Base-by-base conservation (phyloP, 2,113 vertebrate species). In the Promerops cafer region DNA sequence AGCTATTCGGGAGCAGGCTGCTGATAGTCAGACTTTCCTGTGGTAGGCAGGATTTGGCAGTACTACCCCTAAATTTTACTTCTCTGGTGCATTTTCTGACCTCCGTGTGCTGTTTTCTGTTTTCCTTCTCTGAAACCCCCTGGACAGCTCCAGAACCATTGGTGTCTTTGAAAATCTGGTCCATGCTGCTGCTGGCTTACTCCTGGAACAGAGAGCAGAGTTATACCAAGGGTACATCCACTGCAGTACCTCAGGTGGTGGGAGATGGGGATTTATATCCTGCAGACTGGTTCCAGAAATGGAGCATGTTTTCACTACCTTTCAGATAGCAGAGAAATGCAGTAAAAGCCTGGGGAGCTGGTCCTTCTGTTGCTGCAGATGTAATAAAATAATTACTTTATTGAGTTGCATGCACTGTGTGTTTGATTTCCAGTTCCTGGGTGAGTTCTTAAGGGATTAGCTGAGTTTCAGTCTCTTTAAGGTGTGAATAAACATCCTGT, bases 371-470 rank as follows among this genome's bases (percentile, higher is more conserved):
- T 60, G 60, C 49, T 63, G 24, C 31, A 60, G 49, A 45, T 60
- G 49, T 64, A 87, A 82, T 87, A 83, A 92, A 95, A 90, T 81
- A 71, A 42, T 92, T 92, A 60, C 37, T 85, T 96, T 37, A 14
- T 42, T 45, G 61, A 89, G 45, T 53, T 89, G 53, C 60, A 45
- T 45, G 60, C 33, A 8, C 27, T 65, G 53, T 92, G 57, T 63
- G 61, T 71, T 47, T 91, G 68, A 81, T 89, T 69, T 89, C 44
- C 66, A 53, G 72, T 89, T 93, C 89, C 37, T 87, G 27, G 56
- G 35, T 71, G 79, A 86, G 93, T 61, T 93, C 86, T 92, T 90
- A 86, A 87, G 76, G 93, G 90, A 96, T 95, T 94, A 93, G 44
- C 72, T 39, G 92, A 90, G 83, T 93, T 95, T 94, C 92, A 93